phyloP scores from a whole-genome alignment of 2,888 invertebrate species.

The Schizotus pectinicornis region DNA sequence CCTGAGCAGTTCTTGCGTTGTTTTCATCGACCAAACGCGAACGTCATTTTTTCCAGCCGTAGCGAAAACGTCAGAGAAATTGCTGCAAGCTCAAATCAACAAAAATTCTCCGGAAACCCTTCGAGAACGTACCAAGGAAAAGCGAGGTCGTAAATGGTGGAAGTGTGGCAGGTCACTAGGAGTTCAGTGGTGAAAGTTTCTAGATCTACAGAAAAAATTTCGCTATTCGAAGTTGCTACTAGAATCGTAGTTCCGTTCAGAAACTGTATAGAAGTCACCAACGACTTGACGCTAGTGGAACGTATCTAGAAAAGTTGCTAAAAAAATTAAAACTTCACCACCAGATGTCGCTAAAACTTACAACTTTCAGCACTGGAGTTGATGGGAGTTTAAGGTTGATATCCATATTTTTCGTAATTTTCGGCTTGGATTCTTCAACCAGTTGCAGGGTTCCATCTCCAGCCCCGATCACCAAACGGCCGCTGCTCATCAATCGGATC shows the following conservation, averaged over 20 bases:
- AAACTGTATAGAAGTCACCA: conserved; percentile 77
- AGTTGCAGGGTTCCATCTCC: conserved; percentile 85
- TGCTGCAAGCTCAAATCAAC: conserved; percentile 60
- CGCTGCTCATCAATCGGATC: conserved; percentile 66
- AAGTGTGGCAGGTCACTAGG: conserved; percentile 82
- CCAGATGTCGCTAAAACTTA: conserved; percentile 42
- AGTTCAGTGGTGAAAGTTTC: conserved; percentile 72
- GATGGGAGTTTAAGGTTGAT: conserved; percentile 56
- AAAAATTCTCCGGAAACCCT: not conserved
- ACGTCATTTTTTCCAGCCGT: conserved; percentile 86
- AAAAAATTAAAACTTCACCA: too few relatives aligned
- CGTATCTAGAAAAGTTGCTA: conserved; percentile 14
- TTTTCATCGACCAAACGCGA: conserved; percentile 81
- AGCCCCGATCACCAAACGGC: conserved; percentile 76
- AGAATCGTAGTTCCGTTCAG: conserved; percentile 50
- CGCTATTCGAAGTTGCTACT: conserved; percentile 74
- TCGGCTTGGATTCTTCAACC: conserved; percentile 60
- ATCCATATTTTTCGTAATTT: conserved; percentile 17
- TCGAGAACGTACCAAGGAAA: conserved; percentile 76
- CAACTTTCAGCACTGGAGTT: conserved; percentile 57
- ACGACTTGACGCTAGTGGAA: conserved; percentile 65
- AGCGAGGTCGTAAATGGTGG: conserved; percentile 78
- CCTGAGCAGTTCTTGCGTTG: conserved; percentile 80
- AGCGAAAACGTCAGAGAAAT: conserved; percentile 84
- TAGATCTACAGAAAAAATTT: conserved; percentile 80